Percentiles rank a stretch among this genome's conserved stretches.
Evolutionary conservation across 1,140 invertebrate genomes (phyloP).

Genomic region (Calycopis cecrops): DNA sequence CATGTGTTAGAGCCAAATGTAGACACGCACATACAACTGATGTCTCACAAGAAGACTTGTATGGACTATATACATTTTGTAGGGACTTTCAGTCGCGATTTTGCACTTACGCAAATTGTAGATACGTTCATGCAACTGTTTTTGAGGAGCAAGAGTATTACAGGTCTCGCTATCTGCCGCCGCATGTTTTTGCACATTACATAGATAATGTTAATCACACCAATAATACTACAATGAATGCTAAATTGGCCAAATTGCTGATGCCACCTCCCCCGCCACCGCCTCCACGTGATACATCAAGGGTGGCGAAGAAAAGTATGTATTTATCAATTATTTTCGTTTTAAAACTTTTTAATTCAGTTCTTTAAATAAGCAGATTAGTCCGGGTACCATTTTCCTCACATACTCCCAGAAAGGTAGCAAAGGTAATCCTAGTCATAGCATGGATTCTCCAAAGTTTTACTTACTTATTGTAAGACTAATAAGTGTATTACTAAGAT

Average conservation of each 20-base stretch:
- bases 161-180: constrained; percentile 40
- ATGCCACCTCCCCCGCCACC: constrained; percentile 30
- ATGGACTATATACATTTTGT: constrained; percentile 46
- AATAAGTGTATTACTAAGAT: too few relatives aligned
- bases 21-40: constrained; percentile 42
- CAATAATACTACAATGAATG: background rate
- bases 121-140: constrained; percentile 49
- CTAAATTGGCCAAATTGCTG: constrained; percentile 2
- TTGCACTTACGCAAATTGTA: constrained; percentile 38
- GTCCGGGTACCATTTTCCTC: too few relatives aligned
- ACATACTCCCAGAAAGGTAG: background rate
- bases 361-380: background rate
- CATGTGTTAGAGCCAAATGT: constrained; percentile 39
- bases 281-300: constrained; percentile 24
- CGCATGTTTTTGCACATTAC: constrained; percentile 33
- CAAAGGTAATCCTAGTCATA: background rate
- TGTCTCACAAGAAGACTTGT: constrained; percentile 30
- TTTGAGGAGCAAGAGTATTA: constrained; percentile 54
- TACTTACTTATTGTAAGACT: too few relatives aligned
- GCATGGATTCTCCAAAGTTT: too few relatives aligned
- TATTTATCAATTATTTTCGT: background rate
- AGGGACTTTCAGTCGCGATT: constrained; percentile 45
- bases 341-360: background rate
- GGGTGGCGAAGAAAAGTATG: background rate
- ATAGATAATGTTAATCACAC: constrained; percentile 21